phyloP scores from a whole-genome alignment of 2,888 invertebrate genomes.

The Eumacrocentrus americanus region DNA sequence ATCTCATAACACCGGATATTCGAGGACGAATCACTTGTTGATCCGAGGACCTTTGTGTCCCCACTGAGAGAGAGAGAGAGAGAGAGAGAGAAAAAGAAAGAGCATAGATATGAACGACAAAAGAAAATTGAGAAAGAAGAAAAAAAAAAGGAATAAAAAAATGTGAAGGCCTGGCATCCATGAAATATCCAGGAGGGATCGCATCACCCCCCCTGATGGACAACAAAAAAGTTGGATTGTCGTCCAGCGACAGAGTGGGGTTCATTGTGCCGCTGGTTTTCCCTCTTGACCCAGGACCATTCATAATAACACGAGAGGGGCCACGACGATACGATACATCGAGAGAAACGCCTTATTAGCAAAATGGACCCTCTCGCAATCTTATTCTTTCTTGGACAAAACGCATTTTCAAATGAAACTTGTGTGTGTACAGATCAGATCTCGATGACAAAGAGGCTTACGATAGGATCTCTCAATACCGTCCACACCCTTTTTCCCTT shows the following conservation, averaged over 20 bases:
- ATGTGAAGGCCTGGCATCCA: not conserved
- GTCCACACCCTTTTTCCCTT: slow-evolving; percentile 14
- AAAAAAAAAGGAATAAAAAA: slow-evolving; percentile 4
- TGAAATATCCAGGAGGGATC: slow-evolving; percentile 15
- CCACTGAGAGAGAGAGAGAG: not conserved
- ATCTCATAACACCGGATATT: slow-evolving; percentile 7
- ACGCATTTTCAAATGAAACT: slow-evolving; percentile 20
- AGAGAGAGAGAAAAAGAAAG: not conserved
- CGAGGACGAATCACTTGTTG: slow-evolving; percentile 37
- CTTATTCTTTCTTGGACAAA: not conserved
- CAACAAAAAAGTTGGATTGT: slow-evolving; percentile 4
- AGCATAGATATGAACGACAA: not conserved
- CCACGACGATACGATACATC: slow-evolving; percentile 17
- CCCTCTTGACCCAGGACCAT: slow-evolving; percentile 41
- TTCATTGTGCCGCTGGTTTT: slow-evolving; percentile 39
- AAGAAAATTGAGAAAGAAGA: not conserved
- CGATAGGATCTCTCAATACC: slow-evolving; percentile 27
- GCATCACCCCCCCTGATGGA: not conserved
- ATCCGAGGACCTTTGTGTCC: slow-evolving; percentile 29
- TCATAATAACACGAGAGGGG: slow-evolving; percentile 17
- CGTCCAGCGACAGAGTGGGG: not conserved
- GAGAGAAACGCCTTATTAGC: slow-evolving; percentile 48
- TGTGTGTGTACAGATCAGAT: slow-evolving; percentile 46
- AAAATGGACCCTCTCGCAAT: slow-evolving; percentile 42
- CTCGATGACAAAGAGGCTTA: slow-evolving; percentile 17